Base-by-base conservation (phyloP, 2,888 invertebrate species). In the Heliconius ethilla region DNA sequence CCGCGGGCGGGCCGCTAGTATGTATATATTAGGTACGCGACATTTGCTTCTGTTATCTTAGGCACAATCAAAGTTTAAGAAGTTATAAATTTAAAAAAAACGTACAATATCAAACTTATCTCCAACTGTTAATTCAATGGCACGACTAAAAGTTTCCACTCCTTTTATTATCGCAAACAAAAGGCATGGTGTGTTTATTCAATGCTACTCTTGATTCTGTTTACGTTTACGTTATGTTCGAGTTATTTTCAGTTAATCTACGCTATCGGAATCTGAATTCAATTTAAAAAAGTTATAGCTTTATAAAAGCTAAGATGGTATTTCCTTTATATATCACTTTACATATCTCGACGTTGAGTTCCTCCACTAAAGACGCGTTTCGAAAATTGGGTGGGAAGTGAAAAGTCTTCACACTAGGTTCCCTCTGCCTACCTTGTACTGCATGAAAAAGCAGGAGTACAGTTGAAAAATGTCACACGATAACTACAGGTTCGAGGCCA, bases 151-250 rank as follows among this genome's bases (percentile, higher is more conserved):
- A 74, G 74, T 45, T 63, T 74, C 63, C 63, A 63, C 63, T 74
- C 27, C 25, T 63, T 72, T 55, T n/a, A 72, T 37, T 59, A 37
- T 72, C 33, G 25, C 72, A 72, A 59, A 72, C 33, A 59, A 72
- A 69, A 67, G 76, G 79, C 82, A 83, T 80, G 82, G 78, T 76
- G 82, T 29, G 63, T 74, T 74, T 63, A 72, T 63, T 74, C 40
- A 69, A 70, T 51, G 65, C 33, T 70, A 65, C 18, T 80, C 78
- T 81, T 82, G 66, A 73, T 75, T 74, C 15, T 33, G 33, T 59
- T n/a, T 59, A 72, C 40, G 15, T 33, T 72, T 29, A 15, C 11
- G 59, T 37, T 37, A 15, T 22, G 59, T 37, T 37, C 13, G 13
- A 55, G 59, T 59, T 33, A 55, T 72, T 33, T 59, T n/a, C 13